phyloP scores from a whole-genome alignment of 2,888 invertebrate genomes.

The Bombyx huttoni region DNA sequence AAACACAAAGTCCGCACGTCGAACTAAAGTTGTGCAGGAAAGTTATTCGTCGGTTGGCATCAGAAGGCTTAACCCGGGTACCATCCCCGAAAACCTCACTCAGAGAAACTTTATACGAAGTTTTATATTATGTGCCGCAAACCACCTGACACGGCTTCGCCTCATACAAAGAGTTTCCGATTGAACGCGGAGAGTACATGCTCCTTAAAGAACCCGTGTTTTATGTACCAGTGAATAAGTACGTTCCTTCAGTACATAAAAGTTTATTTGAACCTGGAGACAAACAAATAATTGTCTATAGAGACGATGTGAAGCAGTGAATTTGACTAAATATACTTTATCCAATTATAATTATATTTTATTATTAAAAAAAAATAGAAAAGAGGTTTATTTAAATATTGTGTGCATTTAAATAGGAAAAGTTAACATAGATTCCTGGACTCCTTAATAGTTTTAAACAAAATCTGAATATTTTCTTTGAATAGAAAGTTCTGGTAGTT shows the following conservation, averaged over 20 bases:
- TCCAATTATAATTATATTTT: too few species aligned
- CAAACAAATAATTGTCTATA: background rate
- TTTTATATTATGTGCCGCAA: slow-evolving; percentile 29
- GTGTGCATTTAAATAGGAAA: too few species aligned
- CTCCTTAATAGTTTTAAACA: too few species aligned
- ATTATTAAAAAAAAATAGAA: too few species aligned
- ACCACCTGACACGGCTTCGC: slow-evolving; percentile 26
- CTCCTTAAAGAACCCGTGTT: slow-evolving; percentile 8
- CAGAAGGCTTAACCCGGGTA: slow-evolving; percentile 20
- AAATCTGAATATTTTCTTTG: too few species aligned
- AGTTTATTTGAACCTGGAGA: background rate
- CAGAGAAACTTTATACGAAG: slow-evolving; percentile 24
- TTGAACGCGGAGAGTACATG: slow-evolving; percentile 8
- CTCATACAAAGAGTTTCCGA: slow-evolving; percentile 23
- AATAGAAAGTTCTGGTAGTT: too few species aligned
- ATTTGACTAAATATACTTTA: too few species aligned
- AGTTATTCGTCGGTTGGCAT: slow-evolving; percentile 21
- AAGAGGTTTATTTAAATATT: too few species aligned
- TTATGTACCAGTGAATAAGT: background rate
- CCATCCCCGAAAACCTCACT: slow-evolving; percentile 17
- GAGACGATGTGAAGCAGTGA: background rate
- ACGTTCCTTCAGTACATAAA: background rate
- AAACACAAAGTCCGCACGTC: slow-evolving; percentile 7
- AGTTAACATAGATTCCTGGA: too few species aligned
- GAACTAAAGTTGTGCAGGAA: slow-evolving; percentile 13